phyloP scores from a whole-genome alignment of 2,888 invertebrate genomes.

The Baccha elongata region DNA sequence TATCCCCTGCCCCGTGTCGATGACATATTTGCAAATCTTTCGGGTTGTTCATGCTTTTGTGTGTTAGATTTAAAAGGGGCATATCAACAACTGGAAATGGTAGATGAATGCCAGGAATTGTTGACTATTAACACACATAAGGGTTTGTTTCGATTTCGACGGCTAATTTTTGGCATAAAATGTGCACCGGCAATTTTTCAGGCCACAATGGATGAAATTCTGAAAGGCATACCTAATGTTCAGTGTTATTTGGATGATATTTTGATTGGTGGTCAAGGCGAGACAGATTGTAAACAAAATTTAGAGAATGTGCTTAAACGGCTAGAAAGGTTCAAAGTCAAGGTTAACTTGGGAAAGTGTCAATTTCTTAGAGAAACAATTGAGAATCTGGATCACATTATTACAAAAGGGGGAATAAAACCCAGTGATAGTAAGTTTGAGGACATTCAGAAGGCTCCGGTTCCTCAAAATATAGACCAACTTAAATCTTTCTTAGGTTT shows the following conservation, averaged over 20 bases:
- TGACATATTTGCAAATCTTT: not conserved
- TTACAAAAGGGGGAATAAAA: conserved; percentile 22
- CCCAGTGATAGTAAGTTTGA: conserved; percentile 21
- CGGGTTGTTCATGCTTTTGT: not conserved
- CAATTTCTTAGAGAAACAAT: too few relatives aligned
- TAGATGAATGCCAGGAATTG: not conserved
- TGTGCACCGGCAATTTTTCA: not conserved
- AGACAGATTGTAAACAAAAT: too few relatives aligned
- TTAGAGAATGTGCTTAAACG: not conserved
- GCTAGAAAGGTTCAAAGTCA: not conserved
- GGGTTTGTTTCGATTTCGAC: not conserved
- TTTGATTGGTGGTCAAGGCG: too few relatives aligned
- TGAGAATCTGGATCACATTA: conserved; percentile 39
- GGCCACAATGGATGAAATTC: too few relatives aligned
- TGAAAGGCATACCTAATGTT: not conserved
- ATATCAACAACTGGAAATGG: not conserved
- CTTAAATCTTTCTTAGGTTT: conserved; percentile 30
- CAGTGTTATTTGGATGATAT: conserved; percentile 30
- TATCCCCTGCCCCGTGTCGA: not conserved
- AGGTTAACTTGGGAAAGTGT: too few relatives aligned
- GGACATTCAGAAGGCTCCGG: conserved; percentile 28
- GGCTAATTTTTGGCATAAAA: not conserved
- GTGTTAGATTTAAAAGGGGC: not conserved
- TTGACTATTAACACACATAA: not conserved
- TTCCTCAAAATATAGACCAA: conserved; percentile 26